Percentiles rank a stretch among this genome's conserved stretches.
These are phyloP conservation scores for Camelus dromedarius DNA, from an alignment of 2,113 vertebrate species.

Conservation along the genomic window DNA sequence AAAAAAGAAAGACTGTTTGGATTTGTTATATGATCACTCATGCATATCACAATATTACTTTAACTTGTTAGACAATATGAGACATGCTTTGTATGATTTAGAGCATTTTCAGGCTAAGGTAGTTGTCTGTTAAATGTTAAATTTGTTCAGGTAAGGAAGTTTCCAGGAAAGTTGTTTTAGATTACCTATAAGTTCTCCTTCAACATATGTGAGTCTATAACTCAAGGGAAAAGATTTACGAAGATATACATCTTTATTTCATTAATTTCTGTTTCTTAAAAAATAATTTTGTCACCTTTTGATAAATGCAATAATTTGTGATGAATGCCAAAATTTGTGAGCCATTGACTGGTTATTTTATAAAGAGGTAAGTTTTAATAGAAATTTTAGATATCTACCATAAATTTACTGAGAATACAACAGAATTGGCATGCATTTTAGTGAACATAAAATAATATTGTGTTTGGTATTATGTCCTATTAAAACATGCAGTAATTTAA, in stretches of 20 bases:
- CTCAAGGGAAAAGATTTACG: not conserved
- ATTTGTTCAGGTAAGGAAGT: not conserved
- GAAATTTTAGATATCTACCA: not conserved
- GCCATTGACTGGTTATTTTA: not conserved
- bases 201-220: not conserved
- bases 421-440: not conserved
- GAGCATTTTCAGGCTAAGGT: not conserved
- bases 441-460: not conserved
- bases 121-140: not conserved
- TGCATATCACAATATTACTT: not conserved
- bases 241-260: not conserved
- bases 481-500: not conserved
- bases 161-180: not conserved
- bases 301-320: not conserved
- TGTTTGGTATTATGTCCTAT: not conserved
- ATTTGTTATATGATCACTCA: not conserved
- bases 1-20: not conserved
- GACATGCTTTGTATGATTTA: not conserved
- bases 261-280: not conserved
- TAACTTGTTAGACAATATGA: not conserved
- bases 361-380: not conserved
- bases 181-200: not conserved
- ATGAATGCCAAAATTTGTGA: not conserved
- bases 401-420: not conserved
- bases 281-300: not conserved